Evolutionary conservation across 1,140 invertebrate genomes (phyloP).

Genomic region (Dinothrombium tinctorium): DNA sequence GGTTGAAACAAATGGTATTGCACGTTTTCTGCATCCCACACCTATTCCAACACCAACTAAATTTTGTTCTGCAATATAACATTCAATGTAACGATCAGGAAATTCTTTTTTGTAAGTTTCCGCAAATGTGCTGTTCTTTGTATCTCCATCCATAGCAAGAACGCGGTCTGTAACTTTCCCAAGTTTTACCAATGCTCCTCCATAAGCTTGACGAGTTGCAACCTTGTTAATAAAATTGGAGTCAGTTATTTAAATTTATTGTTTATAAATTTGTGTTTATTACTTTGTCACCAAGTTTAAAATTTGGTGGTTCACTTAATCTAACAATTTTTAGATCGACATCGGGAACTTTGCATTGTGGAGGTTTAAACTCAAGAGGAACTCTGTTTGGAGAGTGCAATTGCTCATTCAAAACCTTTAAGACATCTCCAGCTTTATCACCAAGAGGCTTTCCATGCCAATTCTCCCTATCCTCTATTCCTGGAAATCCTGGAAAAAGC

Average conservation of each 20-base stretch:
- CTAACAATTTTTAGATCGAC: slow-evolving; percentile 48
- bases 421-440: slow-evolving; percentile 42
- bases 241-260: slow-evolving; percentile 8
- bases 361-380: slow-evolving; percentile 31
- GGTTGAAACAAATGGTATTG: slow-evolving; percentile 76
- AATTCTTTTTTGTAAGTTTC: slow-evolving; percentile 54
- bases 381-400: too few species aligned
- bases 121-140: slow-evolving; percentile 93
- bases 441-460: slow-evolving; percentile 95
- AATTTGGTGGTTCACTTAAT: slow-evolving; percentile 57
- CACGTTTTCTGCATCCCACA: slow-evolving; percentile 58
- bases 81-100: slow-evolving; percentile 67
- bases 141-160: slow-evolving; percentile 81
- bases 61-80: slow-evolving; percentile 98
- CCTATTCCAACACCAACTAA: slow-evolving; percentile 87
- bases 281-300: slow-evolving; percentile 35
- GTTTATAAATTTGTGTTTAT: neutral
- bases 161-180: slow-evolving; percentile 59
- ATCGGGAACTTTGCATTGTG: slow-evolving; percentile 38
- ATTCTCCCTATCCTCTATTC: slow-evolving; percentile 73
- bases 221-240: slow-evolving; percentile 26
- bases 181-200: slow-evolving; percentile 64
- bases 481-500: slow-evolving; percentile 28
- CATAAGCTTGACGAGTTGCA: slow-evolving; percentile 84
- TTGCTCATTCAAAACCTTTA: slow-evolving; percentile 7